These are phyloP conservation scores for Pangasianodon gigas DNA, from an alignment of 2,113 vertebrate genomes.

Conservation along the genomic window DNA sequence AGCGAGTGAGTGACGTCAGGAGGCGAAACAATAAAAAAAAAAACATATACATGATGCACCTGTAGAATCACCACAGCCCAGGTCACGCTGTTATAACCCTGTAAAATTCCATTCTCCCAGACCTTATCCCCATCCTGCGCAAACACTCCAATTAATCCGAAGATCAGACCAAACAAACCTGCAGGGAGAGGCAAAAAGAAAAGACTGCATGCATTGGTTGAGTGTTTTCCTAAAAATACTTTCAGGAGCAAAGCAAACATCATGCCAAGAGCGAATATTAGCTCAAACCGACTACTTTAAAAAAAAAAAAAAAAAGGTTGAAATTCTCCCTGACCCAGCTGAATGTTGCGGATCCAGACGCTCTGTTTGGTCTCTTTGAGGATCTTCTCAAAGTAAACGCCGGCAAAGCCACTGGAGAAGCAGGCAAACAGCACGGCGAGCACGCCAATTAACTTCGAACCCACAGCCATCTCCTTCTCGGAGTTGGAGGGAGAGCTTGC, in stretches of 20 bases:
- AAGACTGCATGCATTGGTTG: not conserved
- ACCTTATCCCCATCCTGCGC: constrained; percentile 82
- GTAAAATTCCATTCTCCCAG: constrained; percentile 85
- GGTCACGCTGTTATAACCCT: constrained; percentile 88
- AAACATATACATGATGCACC: constrained; percentile 70
- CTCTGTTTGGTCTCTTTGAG: constrained; percentile 75
- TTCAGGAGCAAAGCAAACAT: not conserved
- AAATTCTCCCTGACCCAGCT: constrained; percentile 79
- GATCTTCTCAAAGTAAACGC: constrained; percentile 57
- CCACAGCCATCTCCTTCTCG: not conserved
- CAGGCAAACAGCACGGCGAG: constrained; percentile 9
- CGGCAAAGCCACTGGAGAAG: constrained; percentile 31
- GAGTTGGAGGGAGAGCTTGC: not conserved
- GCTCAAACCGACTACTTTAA: not conserved
- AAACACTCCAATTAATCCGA: constrained; percentile 84
- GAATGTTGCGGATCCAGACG: constrained; percentile 97
- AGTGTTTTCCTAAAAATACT: not conserved
- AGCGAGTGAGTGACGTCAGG: not conserved
- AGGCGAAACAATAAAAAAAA: not conserved
- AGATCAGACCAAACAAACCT: constrained; percentile 90
- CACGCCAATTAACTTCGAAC: not conserved
- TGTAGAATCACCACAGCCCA: constrained; percentile 88
- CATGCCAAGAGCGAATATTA: not conserved
- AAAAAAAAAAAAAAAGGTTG: not conserved
- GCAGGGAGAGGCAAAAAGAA: constrained; percentile 9